Conservation (phyloP, 2,888 invertebrate genomes). For the Pilophorus perplexus region DNA sequence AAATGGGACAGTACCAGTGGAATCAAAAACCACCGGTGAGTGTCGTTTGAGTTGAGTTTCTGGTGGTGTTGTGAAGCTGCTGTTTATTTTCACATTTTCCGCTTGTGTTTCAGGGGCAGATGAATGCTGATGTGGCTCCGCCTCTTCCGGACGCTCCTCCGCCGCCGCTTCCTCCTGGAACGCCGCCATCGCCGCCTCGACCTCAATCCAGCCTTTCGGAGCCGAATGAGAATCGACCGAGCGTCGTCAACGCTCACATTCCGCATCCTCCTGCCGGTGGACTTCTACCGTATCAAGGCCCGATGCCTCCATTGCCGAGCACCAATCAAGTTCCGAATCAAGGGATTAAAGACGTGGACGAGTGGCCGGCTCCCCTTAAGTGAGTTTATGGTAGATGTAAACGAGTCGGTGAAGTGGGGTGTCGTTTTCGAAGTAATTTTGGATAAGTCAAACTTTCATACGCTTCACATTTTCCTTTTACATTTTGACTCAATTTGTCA, state of each 20-base stretch:
- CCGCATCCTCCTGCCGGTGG: conserved; percentile 49
- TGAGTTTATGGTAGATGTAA: not conserved
- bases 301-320: conserved; percentile 51
- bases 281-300: not conserved
- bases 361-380: conserved; percentile 47
- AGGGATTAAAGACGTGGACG: conserved; percentile 41
- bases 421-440: too few species aligned
- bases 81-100: not conserved
- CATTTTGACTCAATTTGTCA: not conserved
- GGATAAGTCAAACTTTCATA: too few species aligned
- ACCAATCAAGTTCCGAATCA: conserved; percentile 30
- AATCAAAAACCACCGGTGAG: conserved; percentile 50
- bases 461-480: not conserved
- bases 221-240: conserved; percentile 3
- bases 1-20: conserved; percentile 52
- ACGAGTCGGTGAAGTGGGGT: too few species aligned
- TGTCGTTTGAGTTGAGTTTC: not conserved
- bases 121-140: conserved; percentile 54
- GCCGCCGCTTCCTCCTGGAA: conserved; percentile 51
- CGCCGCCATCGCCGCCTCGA: conserved; percentile 52
- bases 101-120: not conserved
- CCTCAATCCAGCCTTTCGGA: not conserved
- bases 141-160: conserved; percentile 57
- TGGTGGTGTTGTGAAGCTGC: too few species aligned
- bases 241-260: conserved; percentile 51